Evolutionary conservation across 2,888 invertebrate species (phyloP), one percentile per base, ranked within the genome.

Genomic region (Euplagia quadripunctaria): DNA sequence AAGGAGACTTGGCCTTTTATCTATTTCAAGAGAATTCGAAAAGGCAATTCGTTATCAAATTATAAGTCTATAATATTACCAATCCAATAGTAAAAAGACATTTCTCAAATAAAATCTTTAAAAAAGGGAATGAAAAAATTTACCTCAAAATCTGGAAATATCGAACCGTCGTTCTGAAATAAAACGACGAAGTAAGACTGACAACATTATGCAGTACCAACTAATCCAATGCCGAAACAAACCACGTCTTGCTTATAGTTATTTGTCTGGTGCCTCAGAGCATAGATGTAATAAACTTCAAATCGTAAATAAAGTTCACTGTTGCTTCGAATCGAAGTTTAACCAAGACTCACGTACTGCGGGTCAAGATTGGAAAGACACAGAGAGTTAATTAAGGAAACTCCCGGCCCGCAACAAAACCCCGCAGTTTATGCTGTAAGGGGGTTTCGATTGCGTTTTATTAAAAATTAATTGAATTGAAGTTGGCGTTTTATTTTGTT

Each of bases 381-480:
- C 79, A 68, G 74, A 68, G 74, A 82, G 83, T 85, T 85, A 85
- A 85, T 85, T 85, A 85, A 85, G 72, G 75, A 71, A 70, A 70
- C 77, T 78, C 82, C 80, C 82, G 79, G 77, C 82, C 81, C 82
- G 77, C 74, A 85, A 88, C 88, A 87, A 83, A 84, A 85, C 79
- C 72, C 73, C 81, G 41, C 81, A 85, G 85, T 86, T 87, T 86
- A 86, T 83, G 82, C 82, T 83, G 81, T 82, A 80, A 81, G 79
- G 71, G 84, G 76, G 82, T 84, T 80, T 68, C 75, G 82, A 81
- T 84, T 82, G 84, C 77, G 82, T 88, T 86, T 86, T 88, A 89
- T 87, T 89, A 86, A 88, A 88, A 86, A 82, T 86, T 85, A 87
- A 89, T 89, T 86, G 85, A 85, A 87, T 81, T 82, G 74, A 76